phyloP scores from a whole-genome alignment of 2,113 vertebrate species.

The Anhinga anhinga region DNA sequence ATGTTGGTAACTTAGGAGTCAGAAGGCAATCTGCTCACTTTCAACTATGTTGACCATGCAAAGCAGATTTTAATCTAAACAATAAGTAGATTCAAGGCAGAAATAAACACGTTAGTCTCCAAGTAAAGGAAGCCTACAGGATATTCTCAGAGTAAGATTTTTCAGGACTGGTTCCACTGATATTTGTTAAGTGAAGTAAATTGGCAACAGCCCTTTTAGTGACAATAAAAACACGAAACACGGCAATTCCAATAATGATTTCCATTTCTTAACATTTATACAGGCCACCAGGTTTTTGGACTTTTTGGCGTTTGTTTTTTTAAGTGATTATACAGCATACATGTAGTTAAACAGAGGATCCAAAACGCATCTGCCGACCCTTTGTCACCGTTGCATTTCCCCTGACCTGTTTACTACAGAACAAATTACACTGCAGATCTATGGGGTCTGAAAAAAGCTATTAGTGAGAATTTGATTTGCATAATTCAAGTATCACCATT shows the following conservation, averaged over 20 bases:
- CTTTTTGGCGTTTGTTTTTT: neutral
- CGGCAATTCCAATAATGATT: neutral
- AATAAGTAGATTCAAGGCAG: conserved; percentile 16
- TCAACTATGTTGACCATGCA: neutral
- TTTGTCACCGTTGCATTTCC: neutral
- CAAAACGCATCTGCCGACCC: neutral
- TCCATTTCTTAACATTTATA: neutral
- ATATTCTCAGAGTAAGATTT: neutral
- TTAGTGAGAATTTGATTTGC: conserved; percentile 16
- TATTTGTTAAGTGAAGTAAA: neutral
- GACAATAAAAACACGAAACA: neutral
- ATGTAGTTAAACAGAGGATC: neutral
- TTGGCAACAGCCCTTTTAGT: neutral
- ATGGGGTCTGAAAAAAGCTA: neutral
- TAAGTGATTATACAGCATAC: neutral
- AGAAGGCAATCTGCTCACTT: neutral
- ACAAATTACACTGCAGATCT: neutral
- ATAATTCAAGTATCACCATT: neutral
- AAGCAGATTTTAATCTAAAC: conserved; percentile 39
- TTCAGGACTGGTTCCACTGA: neutral
- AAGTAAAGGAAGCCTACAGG: neutral
- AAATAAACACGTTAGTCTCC: neutral
- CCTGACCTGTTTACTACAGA: neutral
- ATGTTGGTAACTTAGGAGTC: neutral
- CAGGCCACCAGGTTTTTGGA: neutral